A percentile compares a stretch with the other conserved stretches of the same genome.
Conservation (phyloP, 2,888 invertebrate species). For the Idaea straminata region DNA sequence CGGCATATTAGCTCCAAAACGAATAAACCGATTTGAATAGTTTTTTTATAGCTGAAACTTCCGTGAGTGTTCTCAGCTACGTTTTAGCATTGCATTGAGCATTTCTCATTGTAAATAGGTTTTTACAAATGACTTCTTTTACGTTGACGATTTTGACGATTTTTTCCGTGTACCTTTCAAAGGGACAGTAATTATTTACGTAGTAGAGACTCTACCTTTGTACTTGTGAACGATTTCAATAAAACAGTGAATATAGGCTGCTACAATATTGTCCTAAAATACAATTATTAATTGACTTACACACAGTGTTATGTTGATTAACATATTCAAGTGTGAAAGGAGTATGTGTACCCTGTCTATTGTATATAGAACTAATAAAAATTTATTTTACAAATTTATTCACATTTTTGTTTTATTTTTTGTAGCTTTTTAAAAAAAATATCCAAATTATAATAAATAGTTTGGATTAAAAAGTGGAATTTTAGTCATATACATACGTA, state of each 20-base stretch:
- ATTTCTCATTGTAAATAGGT: too few relatives aligned
- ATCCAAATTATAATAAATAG: too few relatives aligned
- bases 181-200: background rate
- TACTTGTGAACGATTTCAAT: constrained; percentile 15
- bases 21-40: background rate
- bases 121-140: too few relatives aligned
- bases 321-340: constrained; percentile 61
- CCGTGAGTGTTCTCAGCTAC: too few relatives aligned
- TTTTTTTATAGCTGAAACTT: background rate
- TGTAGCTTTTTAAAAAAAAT: background rate
- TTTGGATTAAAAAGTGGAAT: too few relatives aligned
- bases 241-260: constrained; percentile 29
- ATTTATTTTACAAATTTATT: constrained; percentile 71
- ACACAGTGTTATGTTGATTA: constrained; percentile 46
- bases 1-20: background rate
- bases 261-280: constrained; percentile 21
- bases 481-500: too few relatives aligned
- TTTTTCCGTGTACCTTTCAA: too few relatives aligned
- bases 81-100: too few relatives aligned
- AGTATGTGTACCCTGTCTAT: constrained; percentile 62
- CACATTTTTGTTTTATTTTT: constrained; percentile 51
- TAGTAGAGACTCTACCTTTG: background rate
- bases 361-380: constrained; percentile 77
- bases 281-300: constrained; percentile 11
- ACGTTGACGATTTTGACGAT: too few relatives aligned